These are phyloP conservation scores for Heliconius hermathena DNA, from an alignment of 1,140 invertebrate genomes.

Conservation along the genomic window DNA sequence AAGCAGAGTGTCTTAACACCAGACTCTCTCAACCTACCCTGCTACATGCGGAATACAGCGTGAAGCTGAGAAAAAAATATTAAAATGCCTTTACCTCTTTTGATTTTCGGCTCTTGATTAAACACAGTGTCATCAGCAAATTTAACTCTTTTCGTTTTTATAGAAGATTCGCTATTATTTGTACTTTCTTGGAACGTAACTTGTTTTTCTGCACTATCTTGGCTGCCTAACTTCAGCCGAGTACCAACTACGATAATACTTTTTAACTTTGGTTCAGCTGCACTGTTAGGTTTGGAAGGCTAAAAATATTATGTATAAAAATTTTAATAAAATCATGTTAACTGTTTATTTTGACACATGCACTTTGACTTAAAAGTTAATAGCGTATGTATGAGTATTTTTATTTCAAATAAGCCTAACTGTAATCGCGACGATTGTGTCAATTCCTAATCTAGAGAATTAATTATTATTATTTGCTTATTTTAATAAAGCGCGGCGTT, in stretches of 20 bases:
- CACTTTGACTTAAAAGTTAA: too few relatives aligned
- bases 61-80: too few relatives aligned
- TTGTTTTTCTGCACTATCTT: constrained; percentile 71
- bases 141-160: constrained; percentile 65
- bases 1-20: too few relatives aligned
- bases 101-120: constrained; percentile 55
- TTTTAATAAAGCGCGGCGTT: too few relatives aligned
- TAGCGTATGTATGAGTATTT: too few relatives aligned
- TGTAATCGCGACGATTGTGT: too few relatives aligned
- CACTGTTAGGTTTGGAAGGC: constrained; percentile 57
- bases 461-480: too few relatives aligned
- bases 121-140: constrained; percentile 71
- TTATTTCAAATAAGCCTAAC: too few relatives aligned
- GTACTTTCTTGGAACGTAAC: constrained; percentile 63
- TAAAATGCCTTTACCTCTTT: constrained; percentile 50
- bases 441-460: too few relatives aligned
- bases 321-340: background rate
- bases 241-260: constrained; percentile 62
- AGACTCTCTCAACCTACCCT: too few relatives aligned
- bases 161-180: constrained; percentile 49
- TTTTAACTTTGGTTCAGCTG: constrained; percentile 60
- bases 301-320: constrained; percentile 40
- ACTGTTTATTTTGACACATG: too few relatives aligned
- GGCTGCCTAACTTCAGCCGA: constrained; percentile 54
- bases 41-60: too few relatives aligned